phyloP scores from a whole-genome alignment of 2,888 invertebrate genomes.

The Amiota minor region DNA sequence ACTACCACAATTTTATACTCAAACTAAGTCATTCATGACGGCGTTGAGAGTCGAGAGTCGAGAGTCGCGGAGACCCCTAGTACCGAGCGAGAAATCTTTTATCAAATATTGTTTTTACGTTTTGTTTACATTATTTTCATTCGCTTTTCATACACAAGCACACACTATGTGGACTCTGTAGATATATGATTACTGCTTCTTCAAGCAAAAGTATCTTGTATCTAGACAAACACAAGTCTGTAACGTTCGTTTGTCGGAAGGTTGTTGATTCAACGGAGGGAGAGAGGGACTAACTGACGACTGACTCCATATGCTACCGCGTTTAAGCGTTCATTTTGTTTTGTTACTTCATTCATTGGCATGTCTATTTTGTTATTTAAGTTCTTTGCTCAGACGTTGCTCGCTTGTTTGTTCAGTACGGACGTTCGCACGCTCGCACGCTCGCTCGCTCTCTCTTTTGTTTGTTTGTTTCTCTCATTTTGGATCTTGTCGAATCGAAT shows the following conservation, averaged over 20 bases:
- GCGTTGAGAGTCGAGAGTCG: too few relatives aligned
- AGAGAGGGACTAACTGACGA: not conserved
- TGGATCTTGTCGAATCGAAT: constrained; percentile 48
- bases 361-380: constrained; percentile 13
- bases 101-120: constrained; percentile 19
- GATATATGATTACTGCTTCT: not conserved
- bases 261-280: too few relatives aligned
- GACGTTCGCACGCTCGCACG: constrained; percentile 20
- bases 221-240: not conserved
- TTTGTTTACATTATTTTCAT: constrained; percentile 16
- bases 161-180: not conserved
- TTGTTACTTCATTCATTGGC: constrained; percentile 28
- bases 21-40: too few relatives aligned
- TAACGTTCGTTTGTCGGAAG: too few relatives aligned
- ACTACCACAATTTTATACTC: too few relatives aligned
- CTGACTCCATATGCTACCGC: constrained; percentile 39
- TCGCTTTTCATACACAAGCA: not conserved
- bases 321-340: constrained; percentile 34
- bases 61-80: not conserved
- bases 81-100: constrained; percentile 8
- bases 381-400: constrained; percentile 28
- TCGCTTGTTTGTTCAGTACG: constrained; percentile 33
- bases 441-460: constrained; percentile 40
- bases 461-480: constrained; percentile 13
- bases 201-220: constrained; percentile 13